These are phyloP conservation scores for Tachyglossus aculeatus DNA, from an alignment of 2,797 vertebrate genomes.

Conservation along the genomic window DNA sequence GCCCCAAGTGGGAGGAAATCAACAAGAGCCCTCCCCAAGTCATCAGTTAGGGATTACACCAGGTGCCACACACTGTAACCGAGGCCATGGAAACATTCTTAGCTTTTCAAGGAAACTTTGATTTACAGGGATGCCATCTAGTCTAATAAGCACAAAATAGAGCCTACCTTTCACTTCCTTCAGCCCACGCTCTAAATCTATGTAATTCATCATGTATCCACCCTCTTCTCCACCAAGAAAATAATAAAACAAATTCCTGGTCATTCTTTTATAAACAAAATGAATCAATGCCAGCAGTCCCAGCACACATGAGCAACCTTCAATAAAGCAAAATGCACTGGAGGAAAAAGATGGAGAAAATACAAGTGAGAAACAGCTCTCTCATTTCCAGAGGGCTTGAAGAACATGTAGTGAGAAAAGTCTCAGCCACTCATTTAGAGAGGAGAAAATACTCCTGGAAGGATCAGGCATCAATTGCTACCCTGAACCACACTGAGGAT, in stretches of 20 bases:
- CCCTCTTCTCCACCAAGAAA: too few species aligned
- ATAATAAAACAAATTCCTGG: too few species aligned
- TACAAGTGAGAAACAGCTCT: constrained; percentile 58
- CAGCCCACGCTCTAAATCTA: too few species aligned
- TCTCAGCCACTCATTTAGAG: constrained; percentile 23
- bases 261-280: too few species aligned
- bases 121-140: not conserved
- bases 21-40: not conserved
- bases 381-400: constrained; percentile 21
- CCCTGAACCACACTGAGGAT: too few species aligned
- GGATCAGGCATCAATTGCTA: too few species aligned
- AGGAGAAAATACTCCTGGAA: not conserved
- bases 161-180: too few species aligned
- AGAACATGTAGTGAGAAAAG: constrained; percentile 18
- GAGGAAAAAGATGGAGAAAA: constrained; percentile 48
- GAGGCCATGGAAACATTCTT: not conserved
- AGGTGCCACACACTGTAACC: too few species aligned
- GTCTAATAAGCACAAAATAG: not conserved
- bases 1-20: not conserved
- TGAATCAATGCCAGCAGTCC: constrained; percentile 59
- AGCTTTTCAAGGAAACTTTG: not conserved
- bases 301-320: constrained; percentile 49
- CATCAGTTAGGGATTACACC: too few species aligned
- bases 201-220: too few species aligned
- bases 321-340: constrained; percentile 53